Evolutionary conservation across 2,113 vertebrate genomes (phyloP).

Genomic region (Danionella cerebrum): DNA sequence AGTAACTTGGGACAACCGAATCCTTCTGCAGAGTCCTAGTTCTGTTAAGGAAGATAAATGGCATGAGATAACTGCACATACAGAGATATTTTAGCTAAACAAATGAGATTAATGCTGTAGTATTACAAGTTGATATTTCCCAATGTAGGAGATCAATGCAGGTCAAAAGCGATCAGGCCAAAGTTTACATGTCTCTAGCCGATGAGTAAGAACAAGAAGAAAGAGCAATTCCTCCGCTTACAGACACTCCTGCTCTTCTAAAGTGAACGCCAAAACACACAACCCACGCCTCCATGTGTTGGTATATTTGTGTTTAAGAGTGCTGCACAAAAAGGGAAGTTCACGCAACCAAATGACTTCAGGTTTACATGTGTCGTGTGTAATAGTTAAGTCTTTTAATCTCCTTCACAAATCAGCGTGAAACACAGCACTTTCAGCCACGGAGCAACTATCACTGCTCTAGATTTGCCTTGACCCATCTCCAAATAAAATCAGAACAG

Average conservation of each 20-base stretch:
- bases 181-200: not conserved
- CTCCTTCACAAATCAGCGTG: too few species aligned
- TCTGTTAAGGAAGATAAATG: not conserved
- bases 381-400: not conserved
- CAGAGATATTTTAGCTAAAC: too few species aligned
- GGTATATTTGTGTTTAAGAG: not conserved
- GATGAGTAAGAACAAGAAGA: not conserved
- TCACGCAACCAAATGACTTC: not conserved
- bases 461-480: not conserved
- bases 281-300: slow-evolving; percentile 20
- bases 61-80: too few species aligned
- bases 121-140: not conserved
- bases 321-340: slow-evolving; percentile 3
- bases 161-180: not conserved
- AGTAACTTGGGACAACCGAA: not conserved
- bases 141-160: not conserved
- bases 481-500: not conserved
- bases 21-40: not conserved
- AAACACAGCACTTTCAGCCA: not conserved
- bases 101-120: too few species aligned
- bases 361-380: not conserved
- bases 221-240: slow-evolving; percentile 6
- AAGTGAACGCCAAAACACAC: slow-evolving; percentile 33
- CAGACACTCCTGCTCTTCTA: slow-evolving; percentile 17
- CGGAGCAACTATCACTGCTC: not conserved